Evolutionary conservation across 2,888 invertebrate genomes (phyloP).

Genomic region (Flexamia atlantica): DNA sequence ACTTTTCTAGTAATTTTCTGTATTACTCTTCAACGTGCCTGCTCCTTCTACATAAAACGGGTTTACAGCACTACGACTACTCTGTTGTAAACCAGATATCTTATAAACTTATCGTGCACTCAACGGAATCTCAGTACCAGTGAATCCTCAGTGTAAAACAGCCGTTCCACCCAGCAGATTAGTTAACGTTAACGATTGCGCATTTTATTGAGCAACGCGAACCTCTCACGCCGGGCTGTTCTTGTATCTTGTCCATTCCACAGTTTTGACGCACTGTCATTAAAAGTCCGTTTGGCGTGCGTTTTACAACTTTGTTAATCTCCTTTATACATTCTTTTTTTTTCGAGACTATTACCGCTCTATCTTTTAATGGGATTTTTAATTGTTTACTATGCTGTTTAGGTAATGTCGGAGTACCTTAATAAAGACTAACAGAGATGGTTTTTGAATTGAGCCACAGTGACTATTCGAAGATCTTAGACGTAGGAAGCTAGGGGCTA

Average conservation of each 20-base stretch:
- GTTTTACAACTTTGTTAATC: slow-evolving; percentile 18
- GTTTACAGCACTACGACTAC: neutral
- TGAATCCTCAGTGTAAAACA: slow-evolving; percentile 2
- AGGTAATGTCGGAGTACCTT: neutral
- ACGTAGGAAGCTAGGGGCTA: too few relatives aligned
- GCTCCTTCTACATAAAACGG: neutral
- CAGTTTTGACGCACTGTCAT: slow-evolving; percentile 32
- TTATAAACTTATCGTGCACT: slow-evolving; percentile 1
- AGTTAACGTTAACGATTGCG: slow-evolving; percentile 10
- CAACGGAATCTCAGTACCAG: neutral
- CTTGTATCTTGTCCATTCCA: slow-evolving; percentile 6
- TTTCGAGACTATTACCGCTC: neutral
- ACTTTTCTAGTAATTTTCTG: too few relatives aligned
- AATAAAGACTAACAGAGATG: too few relatives aligned
- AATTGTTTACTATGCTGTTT: neutral
- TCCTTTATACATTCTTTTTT: neutral
- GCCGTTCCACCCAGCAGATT: neutral
- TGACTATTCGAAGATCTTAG: too few relatives aligned
- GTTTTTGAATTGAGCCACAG: too few relatives aligned
- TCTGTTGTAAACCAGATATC: neutral
- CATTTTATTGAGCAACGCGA: slow-evolving; percentile 6
- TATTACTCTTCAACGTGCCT: too few relatives aligned
- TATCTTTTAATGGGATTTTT: neutral
- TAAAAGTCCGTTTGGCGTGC: slow-evolving; percentile 15
- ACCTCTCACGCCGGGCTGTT: neutral